Conservation (phyloP, 2,797 vertebrate species). For the Cyclura pinguis region DNA sequence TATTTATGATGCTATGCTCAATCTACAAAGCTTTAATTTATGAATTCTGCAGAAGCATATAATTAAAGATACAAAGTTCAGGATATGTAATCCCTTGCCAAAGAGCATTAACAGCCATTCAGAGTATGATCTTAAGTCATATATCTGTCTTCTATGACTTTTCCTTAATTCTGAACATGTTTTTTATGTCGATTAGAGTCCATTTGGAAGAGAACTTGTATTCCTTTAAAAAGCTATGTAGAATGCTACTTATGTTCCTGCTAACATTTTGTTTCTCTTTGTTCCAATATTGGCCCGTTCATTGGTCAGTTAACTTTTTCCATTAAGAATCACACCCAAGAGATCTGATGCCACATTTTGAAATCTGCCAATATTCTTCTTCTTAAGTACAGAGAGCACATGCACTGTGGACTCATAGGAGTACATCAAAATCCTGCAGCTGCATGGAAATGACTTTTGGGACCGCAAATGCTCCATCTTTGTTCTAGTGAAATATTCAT, state of each 20-base stretch:
- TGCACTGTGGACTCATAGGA: not conserved
- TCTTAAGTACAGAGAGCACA: not conserved
- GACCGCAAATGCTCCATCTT: not conserved
- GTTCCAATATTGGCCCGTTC: not conserved
- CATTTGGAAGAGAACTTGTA: too few species aligned
- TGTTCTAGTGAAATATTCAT: conserved; percentile 1
- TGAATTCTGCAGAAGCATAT: not conserved
- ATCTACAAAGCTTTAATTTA: not conserved
- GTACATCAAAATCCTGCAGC: not conserved
- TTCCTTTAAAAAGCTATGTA: not conserved
- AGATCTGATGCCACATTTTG: not conserved
- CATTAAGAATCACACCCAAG: not conserved
- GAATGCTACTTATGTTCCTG: not conserved
- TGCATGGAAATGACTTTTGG: not conserved
- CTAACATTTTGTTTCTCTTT: not conserved
- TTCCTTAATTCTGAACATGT: not conserved
- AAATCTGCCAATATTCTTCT: not conserved
- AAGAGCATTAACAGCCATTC: not conserved
- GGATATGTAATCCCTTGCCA: not conserved
- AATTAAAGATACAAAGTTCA: not conserved
- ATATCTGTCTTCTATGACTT: not conserved
- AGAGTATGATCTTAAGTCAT: too few species aligned
- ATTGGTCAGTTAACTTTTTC: not conserved
- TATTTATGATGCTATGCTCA: not conserved
- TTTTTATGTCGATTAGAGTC: not conserved